These are phyloP conservation scores for Ephestia elutella DNA, from an alignment of 1,140 invertebrate genomes.

Conservation along the genomic window DNA sequence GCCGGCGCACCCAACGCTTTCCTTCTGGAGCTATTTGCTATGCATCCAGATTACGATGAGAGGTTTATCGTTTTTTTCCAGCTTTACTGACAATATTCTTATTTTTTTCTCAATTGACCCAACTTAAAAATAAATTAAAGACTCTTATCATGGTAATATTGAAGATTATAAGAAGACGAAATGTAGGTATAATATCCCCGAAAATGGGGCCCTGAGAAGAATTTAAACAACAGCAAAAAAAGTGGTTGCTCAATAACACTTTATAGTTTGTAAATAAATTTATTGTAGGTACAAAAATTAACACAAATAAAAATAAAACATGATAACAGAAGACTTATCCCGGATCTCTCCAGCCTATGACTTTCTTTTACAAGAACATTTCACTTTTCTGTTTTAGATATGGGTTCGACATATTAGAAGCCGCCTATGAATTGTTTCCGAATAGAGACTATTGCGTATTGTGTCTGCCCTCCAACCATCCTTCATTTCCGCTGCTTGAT, in stretches of 20 bases:
- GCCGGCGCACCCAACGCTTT: slow-evolving; percentile 76
- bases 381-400: slow-evolving; percentile 34
- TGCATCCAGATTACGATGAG: slow-evolving; percentile 77
- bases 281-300: too few relatives aligned
- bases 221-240: too few relatives aligned
- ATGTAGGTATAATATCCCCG: too few relatives aligned
- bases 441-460: slow-evolving; percentile 80
- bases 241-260: too few relatives aligned
- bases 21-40: slow-evolving; percentile 79
- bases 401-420: slow-evolving; percentile 76
- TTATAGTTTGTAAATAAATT: too few relatives aligned
- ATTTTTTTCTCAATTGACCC: too few relatives aligned
- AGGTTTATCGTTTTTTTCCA: slow-evolving; percentile 30
- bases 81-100: background rate
- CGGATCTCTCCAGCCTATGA: too few relatives aligned
- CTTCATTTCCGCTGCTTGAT: slow-evolving; percentile 76
- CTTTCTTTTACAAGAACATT: background rate
- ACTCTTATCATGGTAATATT: too few relatives aligned
- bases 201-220: too few relatives aligned
- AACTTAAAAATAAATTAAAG: slow-evolving; percentile 12
- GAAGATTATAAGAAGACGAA: too few relatives aligned
- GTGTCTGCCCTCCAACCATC: slow-evolving; percentile 76
- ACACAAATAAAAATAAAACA: too few relatives aligned
- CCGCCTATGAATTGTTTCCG: slow-evolving; percentile 80
- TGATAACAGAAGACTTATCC: too few relatives aligned